These are phyloP conservation scores for Dreissena rostriformis DNA, from an alignment of 1,140 invertebrate species.

Conservation along the genomic window DNA sequence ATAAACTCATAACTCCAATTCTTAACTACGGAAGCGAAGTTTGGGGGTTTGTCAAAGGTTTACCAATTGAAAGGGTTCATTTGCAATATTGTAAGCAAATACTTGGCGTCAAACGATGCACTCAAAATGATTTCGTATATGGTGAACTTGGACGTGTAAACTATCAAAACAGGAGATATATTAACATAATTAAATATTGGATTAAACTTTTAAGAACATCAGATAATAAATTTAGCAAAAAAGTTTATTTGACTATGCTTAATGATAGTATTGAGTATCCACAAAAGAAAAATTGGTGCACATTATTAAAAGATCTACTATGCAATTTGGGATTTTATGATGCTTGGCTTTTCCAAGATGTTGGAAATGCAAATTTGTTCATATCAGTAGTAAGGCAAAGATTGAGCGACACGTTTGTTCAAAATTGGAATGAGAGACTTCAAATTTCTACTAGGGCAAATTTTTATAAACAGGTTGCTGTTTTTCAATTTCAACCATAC, in stretches of 20 bases:
- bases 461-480: not conserved
- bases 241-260: not conserved
- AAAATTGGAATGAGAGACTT: not conserved
- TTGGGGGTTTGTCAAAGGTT: slow-evolving; percentile 3
- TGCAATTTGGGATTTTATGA: not conserved
- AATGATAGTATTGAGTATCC: slow-evolving; percentile 1
- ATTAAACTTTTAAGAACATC: slow-evolving; percentile 1
- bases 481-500: not conserved
- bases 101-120: slow-evolving; percentile 8
- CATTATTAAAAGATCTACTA: slow-evolving; percentile 3
- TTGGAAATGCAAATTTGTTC: slow-evolving; percentile 11
- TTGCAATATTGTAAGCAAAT: slow-evolving; percentile 21
- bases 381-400: not conserved
- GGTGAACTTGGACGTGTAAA: slow-evolving; percentile 18
- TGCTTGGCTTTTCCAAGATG: slow-evolving; percentile 20
- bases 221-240: slow-evolving; percentile 6
- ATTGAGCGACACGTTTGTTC: slow-evolving; percentile 14
- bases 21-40: slow-evolving; percentile 3
- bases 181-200: slow-evolving; percentile 18
- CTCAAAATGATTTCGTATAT: slow-evolving; percentile 40
- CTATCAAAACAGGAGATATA: slow-evolving; percentile 15
- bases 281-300: not conserved
- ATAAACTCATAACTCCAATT: slow-evolving; percentile 9
- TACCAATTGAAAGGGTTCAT: not conserved
- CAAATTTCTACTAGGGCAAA: not conserved